Conservation (phyloP, 2,888 invertebrate species). For the Andrena haemorrhoa region DNA sequence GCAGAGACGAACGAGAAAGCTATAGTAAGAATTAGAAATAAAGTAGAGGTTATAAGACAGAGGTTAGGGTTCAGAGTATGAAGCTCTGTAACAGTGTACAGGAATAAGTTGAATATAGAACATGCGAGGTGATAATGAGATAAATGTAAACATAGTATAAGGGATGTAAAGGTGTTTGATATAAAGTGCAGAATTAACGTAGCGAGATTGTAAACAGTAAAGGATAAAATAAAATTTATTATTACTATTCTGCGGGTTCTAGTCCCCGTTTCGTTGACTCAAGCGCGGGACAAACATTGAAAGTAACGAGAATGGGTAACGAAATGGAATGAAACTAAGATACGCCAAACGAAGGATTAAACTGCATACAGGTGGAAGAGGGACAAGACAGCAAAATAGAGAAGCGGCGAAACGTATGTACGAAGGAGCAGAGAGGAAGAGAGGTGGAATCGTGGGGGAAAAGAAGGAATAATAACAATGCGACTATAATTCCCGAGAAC, state of each 20-base stretch:
- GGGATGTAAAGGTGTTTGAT: no score
- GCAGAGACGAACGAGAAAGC: no score
- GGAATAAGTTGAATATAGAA: no score
- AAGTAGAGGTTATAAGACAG: no score
- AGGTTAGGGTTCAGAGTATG: no score
- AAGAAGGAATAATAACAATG: conserved; percentile 78
- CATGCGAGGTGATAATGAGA: no score
- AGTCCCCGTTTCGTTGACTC: background rate
- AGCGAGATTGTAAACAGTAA: no score
- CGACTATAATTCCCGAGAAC: conserved; percentile 83
- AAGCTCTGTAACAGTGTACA: no score
- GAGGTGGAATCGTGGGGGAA: conserved; percentile 28
- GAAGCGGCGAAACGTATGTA: conserved; percentile 7
- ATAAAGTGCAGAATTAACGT: no score
- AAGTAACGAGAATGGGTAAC: conserved; percentile 1
- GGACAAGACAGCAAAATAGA: conserved; percentile 31
- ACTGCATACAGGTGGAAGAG: conserved; percentile 51
- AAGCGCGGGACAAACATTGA: background rate
- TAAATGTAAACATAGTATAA: no score
- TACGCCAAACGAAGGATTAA: conserved; percentile 28
- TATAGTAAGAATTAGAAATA: no score
- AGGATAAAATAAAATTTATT: no score
- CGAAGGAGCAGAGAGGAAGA: conserved; percentile 18
- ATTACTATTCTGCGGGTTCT: conserved; percentile 1
- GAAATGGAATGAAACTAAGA: conserved; percentile 24